phyloP scores from a whole-genome alignment of 2,888 invertebrate species.

The Dasypolia templi region DNA sequence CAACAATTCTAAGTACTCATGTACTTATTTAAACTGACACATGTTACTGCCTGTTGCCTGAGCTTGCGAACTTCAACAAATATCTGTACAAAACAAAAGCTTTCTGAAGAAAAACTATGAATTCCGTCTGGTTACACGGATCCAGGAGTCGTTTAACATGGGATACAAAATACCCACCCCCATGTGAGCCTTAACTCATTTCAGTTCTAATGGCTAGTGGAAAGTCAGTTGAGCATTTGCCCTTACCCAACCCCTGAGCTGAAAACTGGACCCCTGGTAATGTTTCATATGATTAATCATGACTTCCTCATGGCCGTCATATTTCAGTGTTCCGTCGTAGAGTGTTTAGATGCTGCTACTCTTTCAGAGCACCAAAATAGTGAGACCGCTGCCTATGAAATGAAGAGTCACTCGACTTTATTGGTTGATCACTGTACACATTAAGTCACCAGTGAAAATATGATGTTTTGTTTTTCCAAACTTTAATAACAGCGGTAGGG shows the following conservation, averaged over 20 bases:
- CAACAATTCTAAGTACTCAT: constrained; percentile 64
- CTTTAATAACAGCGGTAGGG: too few relatives aligned
- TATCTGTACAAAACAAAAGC: not conserved
- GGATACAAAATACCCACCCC: not conserved
- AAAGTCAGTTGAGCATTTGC: too few relatives aligned
- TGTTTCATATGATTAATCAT: too few relatives aligned
- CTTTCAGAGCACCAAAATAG: too few relatives aligned
- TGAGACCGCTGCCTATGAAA: too few relatives aligned
- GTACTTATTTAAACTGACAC: constrained; percentile 48
- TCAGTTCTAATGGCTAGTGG: not conserved
- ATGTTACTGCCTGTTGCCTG: constrained; percentile 15
- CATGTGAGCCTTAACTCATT: not conserved
- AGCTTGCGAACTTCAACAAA: constrained; percentile 12
- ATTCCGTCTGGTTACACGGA: not conserved
- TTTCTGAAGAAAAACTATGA: not conserved
- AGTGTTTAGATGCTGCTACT: too few relatives aligned
- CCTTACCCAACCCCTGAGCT: not conserved
- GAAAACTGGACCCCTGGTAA: not conserved
- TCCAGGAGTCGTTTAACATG: not conserved
- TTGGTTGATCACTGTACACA: too few relatives aligned
- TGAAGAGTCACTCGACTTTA: too few relatives aligned
- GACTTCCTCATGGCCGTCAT: too few relatives aligned
- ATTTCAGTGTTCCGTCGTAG: too few relatives aligned
- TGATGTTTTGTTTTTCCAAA: too few relatives aligned
- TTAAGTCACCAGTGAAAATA: too few relatives aligned